phyloP scores from a whole-genome alignment of 2,888 invertebrate species.

The Cephus runcator region DNA sequence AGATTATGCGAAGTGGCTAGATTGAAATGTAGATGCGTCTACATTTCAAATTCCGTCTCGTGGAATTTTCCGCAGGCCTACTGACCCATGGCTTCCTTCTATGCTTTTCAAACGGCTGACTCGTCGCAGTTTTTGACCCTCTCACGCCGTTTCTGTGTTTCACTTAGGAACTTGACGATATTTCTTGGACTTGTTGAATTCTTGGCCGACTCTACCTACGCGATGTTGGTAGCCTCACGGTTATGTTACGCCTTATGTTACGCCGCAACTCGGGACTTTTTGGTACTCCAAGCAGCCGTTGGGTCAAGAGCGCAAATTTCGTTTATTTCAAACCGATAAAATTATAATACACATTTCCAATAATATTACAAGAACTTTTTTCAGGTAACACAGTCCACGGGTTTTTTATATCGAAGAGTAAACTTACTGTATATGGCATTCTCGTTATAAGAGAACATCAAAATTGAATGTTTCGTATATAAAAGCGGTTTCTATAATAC shows the following conservation, averaged over 20 bases:
- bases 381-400: no score
- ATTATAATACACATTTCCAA: no score
- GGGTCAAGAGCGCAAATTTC: no score
- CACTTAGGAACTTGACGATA: neutral
- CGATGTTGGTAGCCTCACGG: neutral
- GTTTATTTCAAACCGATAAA: no score
- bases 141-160: neutral
- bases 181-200: slow-evolving; percentile 10
- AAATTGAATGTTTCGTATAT: no score
- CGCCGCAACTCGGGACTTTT: no score
- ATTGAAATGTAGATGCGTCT: neutral
- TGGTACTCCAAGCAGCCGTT: no score
- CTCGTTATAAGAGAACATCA: no score
- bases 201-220: neutral
- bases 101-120: neutral
- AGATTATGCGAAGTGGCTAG: neutral
- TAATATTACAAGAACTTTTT: no score
- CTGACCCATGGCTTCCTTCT: neutral
- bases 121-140: neutral
- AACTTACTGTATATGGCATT: no score
- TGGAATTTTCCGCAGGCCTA: neutral
- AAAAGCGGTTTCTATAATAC: neutral
- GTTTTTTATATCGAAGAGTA: no score
- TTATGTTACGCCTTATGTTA: neutral
- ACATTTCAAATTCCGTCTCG: neutral